phyloP scores from a whole-genome alignment of 2,113 vertebrate species.

The Odocoileus virginianus region DNA sequence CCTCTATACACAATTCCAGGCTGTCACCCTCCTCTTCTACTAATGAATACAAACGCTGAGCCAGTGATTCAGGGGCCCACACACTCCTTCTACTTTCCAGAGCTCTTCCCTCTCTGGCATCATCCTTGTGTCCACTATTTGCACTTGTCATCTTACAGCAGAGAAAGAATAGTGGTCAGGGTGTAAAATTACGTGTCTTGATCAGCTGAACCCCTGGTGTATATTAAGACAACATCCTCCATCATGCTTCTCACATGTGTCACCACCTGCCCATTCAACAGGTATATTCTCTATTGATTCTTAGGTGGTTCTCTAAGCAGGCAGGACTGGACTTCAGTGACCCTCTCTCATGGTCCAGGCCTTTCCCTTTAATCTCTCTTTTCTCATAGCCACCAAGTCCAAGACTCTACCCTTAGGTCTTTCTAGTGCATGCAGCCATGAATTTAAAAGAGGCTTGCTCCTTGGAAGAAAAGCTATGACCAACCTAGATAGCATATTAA shows the following conservation, averaged over 20 bases:
- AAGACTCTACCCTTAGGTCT: neutral
- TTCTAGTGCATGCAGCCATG: neutral
- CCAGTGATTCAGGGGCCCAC: neutral
- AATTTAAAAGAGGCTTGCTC: neutral
- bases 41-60: neutral
- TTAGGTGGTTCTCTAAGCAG: neutral
- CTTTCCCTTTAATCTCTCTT: neutral
- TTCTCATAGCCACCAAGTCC: neutral
- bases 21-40: neutral
- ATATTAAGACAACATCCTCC: neutral
- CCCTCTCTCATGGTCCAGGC: neutral
- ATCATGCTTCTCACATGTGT: neutral
- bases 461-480: neutral
- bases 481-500: neutral
- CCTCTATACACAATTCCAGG: neutral
- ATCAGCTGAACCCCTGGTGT: neutral
- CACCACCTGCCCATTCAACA: neutral
- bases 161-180: neutral
- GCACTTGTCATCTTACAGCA: neutral
- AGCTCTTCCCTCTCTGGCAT: neutral
- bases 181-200: accelerated
- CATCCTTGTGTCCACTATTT: neutral
- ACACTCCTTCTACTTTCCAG: neutral
- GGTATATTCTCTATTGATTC: neutral
- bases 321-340: neutral